Conservation (phyloP, 2,797 vertebrate species). For the Hephaestus fuliginosus region DNA sequence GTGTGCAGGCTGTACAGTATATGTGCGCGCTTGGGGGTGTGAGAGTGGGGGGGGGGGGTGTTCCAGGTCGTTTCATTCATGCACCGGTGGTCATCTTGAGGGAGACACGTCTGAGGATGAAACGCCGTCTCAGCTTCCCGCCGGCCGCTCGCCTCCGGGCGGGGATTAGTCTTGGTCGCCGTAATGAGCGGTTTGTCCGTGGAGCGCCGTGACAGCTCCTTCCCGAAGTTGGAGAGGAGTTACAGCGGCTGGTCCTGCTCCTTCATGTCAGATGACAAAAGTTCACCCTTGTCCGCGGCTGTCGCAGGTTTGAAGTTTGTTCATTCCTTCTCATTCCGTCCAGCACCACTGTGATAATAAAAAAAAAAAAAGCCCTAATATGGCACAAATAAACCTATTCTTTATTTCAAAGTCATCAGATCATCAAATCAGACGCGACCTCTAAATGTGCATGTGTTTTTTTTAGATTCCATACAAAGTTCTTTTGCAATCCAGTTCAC, state of each 20-base stretch:
- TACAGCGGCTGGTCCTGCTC: slow-evolving; percentile 1
- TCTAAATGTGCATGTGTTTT: background rate
- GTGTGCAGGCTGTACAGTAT: slow-evolving; percentile 10
- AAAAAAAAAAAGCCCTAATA: background rate
- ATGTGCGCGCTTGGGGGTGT: slow-evolving; percentile 21
- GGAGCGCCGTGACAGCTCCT: slow-evolving; percentile 44
- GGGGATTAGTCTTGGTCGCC: slow-evolving; percentile 38
- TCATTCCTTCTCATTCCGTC: background rate
- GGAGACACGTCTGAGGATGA: slow-evolving; percentile 9
- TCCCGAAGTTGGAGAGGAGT: slow-evolving; percentile 65
- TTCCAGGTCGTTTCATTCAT: slow-evolving; percentile 58
- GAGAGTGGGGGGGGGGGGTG: background rate
- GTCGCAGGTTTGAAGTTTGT: background rate
- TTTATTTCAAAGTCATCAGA: background rate
- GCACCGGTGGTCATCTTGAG: slow-evolving; percentile 38
- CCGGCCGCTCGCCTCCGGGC: slow-evolving; percentile 23
- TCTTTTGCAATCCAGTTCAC: background rate
- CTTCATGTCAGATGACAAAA: slow-evolving; percentile 32
- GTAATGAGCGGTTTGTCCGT: slow-evolving; percentile 7
- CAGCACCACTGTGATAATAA: too few relatives aligned
- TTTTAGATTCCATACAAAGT: background rate
- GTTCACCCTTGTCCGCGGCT: slow-evolving; percentile 8
- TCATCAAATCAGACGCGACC: background rate
- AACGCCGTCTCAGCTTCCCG: background rate
- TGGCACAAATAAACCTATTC: background rate